Base-by-base conservation (phyloP, 92 coral and sea anemone genomes). In the Zoanthus solanderi region DNA sequence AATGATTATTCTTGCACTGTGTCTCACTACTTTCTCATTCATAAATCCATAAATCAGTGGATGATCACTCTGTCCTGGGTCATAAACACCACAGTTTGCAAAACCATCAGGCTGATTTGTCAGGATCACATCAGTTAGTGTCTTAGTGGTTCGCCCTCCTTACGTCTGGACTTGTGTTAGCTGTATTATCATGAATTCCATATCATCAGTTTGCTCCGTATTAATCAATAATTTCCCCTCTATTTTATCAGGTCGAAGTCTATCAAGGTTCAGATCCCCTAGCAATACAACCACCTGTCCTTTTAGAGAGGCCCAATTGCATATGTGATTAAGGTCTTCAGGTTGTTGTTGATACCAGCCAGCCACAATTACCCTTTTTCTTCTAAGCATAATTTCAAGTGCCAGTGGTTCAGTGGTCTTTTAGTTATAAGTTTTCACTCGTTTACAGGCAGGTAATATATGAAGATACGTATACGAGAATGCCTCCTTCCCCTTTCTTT, bases 1-100 rank as follows among this genome's bases (percentile, higher is more conserved):
- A 72, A 23, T 16, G 8, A 91, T 56, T 0, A 88, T 83, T 73
- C 60, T 80, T 73, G 90, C 50, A 47, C 44, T 58, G 30, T 12
- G 52, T 61, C 48, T 76, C 11, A 31, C 85, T 10, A 69, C 91
- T 63, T 84, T 87, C 46, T 87, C 91, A 3, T 53, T 29, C 87
- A 89, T 68, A 29, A 84, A 44, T 48, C 89, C 90, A 93, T 93
- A 93, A 14, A 91, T 60, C 15, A 87, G 48, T 44, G 75, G n/a
- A 53, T 90, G 95, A 71, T 93, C 95, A 84, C 95, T 92, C 28
- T 90, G 83, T 57, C 75, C 93, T 12, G 95, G 91, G 45, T 92
- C 84, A 58, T 48, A 87, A 15, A 78, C 47, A 16, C 87, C 91
- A 30, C 91, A 87, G 37, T 75, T 7, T 15, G 12, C 53, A 80